These are phyloP conservation scores for Drosophila prostipennis DNA, from an alignment of 2,888 invertebrate species.

Conservation along the genomic window DNA sequence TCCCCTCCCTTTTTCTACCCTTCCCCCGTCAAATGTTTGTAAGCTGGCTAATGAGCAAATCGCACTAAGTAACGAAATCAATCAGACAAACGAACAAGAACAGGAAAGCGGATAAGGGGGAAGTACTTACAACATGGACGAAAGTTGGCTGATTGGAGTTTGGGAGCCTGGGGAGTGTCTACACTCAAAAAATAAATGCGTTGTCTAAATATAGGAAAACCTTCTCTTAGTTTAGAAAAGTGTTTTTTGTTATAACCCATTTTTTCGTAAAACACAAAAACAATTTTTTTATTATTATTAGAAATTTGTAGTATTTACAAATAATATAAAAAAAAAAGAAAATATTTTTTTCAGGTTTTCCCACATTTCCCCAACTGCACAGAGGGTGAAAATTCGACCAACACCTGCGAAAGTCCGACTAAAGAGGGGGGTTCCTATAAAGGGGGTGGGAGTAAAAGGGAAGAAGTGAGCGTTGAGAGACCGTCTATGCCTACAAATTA, in stretches of 20 bases:
- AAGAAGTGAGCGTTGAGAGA: slow-evolving; percentile 19
- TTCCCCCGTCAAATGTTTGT: slow-evolving; percentile 5
- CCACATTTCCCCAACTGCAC: not conserved
- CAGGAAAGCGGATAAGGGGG: not conserved
- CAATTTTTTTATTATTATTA: too few species aligned
- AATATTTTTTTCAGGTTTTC: not conserved
- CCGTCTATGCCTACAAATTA: slow-evolving; percentile 50
- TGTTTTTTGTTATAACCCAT: too few species aligned
- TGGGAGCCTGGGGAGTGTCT: not conserved
- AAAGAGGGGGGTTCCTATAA: not conserved
- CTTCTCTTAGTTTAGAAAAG: too few species aligned
- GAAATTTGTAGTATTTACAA: too few species aligned
- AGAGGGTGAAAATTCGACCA: slow-evolving; percentile 12
- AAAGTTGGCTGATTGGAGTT: slow-evolving; percentile 5
- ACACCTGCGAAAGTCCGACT: slow-evolving; percentile 17
- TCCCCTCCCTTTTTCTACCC: not conserved
- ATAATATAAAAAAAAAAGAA: too few species aligned
- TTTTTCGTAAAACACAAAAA: too few species aligned
- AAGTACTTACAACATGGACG: not conserved
- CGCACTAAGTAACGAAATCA: slow-evolving; percentile 32
- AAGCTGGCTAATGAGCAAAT: slow-evolving; percentile 36
- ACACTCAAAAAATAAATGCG: not conserved
- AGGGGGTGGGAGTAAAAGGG: not conserved
- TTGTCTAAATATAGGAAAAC: too few species aligned
- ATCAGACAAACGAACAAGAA: slow-evolving; percentile 19